These are phyloP conservation scores for Drosophila eohydei DNA, from an alignment of 2,888 invertebrate species.

Conservation along the genomic window DNA sequence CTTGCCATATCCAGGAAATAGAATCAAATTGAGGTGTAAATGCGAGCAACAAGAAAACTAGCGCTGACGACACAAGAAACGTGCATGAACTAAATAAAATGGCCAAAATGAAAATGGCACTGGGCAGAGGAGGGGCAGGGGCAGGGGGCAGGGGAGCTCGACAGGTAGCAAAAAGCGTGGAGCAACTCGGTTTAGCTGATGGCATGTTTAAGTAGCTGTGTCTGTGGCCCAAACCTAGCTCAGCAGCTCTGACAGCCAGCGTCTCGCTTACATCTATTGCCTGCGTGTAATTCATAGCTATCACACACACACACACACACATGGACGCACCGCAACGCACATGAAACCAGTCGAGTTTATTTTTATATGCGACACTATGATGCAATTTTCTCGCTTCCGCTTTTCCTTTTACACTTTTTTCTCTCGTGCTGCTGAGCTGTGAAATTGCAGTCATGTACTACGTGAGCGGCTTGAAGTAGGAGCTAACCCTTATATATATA, in stretches of 20 bases:
- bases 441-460: slow-evolving; percentile 67
- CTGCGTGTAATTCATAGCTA: slow-evolving; percentile 76
- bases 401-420: slow-evolving; percentile 42
- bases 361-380: slow-evolving; percentile 80
- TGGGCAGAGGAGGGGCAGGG: neutral
- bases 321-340: slow-evolving; percentile 32
- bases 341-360: slow-evolving; percentile 74
- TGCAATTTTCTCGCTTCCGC: slow-evolving; percentile 77
- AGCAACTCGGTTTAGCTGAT: slow-evolving; percentile 60
- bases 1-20: slow-evolving; percentile 66
- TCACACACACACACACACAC: slow-evolving; percentile 34
- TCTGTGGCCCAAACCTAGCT: slow-evolving; percentile 7
- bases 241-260: slow-evolving; percentile 27
- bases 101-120: slow-evolving; percentile 17
- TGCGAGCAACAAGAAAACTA: slow-evolving; percentile 66
- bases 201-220: slow-evolving; percentile 75
- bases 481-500: slow-evolving; percentile 25
- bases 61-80: slow-evolving; percentile 43
- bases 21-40: slow-evolving; percentile 82
- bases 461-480: slow-evolving; percentile 32
- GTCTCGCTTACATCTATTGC: slow-evolving; percentile 62
- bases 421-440: slow-evolving; percentile 65
- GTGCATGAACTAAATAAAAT: slow-evolving; percentile 63
- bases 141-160: neutral
- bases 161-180: slow-evolving; percentile 30